Percentiles rank a stretch among this genome's conserved stretches.
phyloP scores from a whole-genome alignment of 1,140 invertebrate species.

The Leptinotarsa defecta region DNA sequence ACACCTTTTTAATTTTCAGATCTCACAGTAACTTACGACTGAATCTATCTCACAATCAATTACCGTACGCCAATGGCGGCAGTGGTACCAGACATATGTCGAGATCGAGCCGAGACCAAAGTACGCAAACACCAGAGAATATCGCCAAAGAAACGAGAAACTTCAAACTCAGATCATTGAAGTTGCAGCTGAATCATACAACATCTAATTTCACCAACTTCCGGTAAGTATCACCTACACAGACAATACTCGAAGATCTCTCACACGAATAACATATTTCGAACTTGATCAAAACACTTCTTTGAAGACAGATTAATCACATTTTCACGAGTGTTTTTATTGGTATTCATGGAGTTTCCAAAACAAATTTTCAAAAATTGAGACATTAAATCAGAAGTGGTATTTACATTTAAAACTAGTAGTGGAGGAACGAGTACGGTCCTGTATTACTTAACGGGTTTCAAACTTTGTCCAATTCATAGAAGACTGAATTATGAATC shows the following conservation, averaged over 20 bases:
- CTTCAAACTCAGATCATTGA: conserved; percentile 67
- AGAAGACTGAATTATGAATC: no score
- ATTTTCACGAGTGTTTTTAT: not conserved
- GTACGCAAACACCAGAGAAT: conserved; percentile 72
- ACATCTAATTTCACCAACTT: conserved; percentile 65
- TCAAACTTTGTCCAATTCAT: no score
- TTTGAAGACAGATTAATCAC: not conserved
- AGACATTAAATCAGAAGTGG: not conserved
- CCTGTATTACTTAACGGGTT: no score
- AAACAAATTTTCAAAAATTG: not conserved
- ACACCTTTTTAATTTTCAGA: conserved; percentile 27
- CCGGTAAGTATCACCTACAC: conserved; percentile 58
- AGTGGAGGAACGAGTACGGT: no score
- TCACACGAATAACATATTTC: not conserved
- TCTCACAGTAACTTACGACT: conserved; percentile 48
- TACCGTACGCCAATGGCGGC: conserved; percentile 65
- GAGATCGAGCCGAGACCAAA: conserved; percentile 61
- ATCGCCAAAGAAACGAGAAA: conserved; percentile 70
- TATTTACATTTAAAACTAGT: no score
- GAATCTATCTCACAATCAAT: conserved; percentile 61
- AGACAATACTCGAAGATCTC: not conserved
- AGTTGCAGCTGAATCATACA: conserved; percentile 68
- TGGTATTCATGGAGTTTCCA: not conserved
- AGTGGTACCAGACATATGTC: conserved; percentile 43
- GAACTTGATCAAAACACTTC: not conserved